Evolutionary conservation across 2,888 invertebrate genomes (phyloP).

Genomic region (Drosophila parthenogenetica): DNA sequence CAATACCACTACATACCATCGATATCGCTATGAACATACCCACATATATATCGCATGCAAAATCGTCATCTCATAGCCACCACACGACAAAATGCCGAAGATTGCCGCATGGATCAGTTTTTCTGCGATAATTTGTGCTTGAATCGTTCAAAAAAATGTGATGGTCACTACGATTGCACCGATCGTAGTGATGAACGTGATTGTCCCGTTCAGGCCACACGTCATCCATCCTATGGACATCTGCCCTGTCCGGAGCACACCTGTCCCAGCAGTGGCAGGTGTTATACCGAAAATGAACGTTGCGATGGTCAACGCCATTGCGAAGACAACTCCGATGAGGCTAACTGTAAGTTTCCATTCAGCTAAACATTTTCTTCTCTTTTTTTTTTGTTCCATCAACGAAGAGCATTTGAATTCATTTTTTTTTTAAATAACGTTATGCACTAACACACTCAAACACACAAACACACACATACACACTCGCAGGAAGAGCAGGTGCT

Average conservation of each 20-base stretch:
- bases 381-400: too few species aligned
- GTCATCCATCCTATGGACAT: conserved; percentile 49
- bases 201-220: conserved; percentile 64
- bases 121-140: conserved; percentile 88
- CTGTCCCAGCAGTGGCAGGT: conserved; percentile 86
- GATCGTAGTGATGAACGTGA: conserved; percentile 88
- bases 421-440: neutral
- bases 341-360: conserved; percentile 85
- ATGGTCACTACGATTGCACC: conserved; percentile 87
- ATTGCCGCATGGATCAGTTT: conserved; percentile 85
- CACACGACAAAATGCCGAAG: conserved; percentile 73
- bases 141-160: conserved; percentile 87
- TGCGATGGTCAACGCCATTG: conserved; percentile 87
- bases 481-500: neutral
- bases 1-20: conserved; percentile 2
- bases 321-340: conserved; percentile 87
- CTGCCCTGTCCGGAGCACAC: conserved; percentile 85
- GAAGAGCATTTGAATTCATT: conserved; percentile 1
- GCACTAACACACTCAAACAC: neutral
- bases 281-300: conserved; percentile 84
- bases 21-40: conserved; percentile 11
- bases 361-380: neutral
- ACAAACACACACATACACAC: neutral
- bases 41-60: conserved; percentile 35
- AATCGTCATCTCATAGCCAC: conserved; percentile 62